These are phyloP conservation scores for Percopsis omiscomaycus DNA, from an alignment of 2,797 vertebrate species.

Conservation along the genomic window DNA sequence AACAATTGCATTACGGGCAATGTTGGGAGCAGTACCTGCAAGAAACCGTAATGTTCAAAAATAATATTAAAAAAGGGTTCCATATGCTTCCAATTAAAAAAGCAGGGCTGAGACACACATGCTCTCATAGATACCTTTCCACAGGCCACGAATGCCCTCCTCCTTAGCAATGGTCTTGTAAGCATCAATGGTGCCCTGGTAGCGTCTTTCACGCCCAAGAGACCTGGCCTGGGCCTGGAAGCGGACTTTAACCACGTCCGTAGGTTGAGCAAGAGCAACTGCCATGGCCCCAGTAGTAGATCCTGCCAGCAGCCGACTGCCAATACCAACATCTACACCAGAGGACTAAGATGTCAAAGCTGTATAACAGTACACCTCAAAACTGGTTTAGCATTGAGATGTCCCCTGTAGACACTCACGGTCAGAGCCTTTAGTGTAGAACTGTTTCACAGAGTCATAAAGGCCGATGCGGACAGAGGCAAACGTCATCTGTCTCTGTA, in stretches of 20 bases:
- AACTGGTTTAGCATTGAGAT: too few species aligned
- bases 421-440: conserved; percentile 92
- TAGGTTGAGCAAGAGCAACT: conserved; percentile 89
- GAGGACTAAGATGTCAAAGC: too few species aligned
- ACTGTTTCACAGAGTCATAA: conserved; percentile 94
- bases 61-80: neutral
- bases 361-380: too few species aligned
- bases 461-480: conserved; percentile 96
- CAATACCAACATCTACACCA: conserved; percentile 77
- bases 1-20: conserved; percentile 84
- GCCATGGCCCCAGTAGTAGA: conserved; percentile 96
- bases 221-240: conserved; percentile 85
- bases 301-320: conserved; percentile 83
- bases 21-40: conserved; percentile 84
- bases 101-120: neutral
- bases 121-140: conserved; percentile 81
- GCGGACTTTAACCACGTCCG: conserved; percentile 95
- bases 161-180: conserved; percentile 89
- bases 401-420: conserved; percentile 75
- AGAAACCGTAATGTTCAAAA: neutral
- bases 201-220: conserved; percentile 69
- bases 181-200: conserved; percentile 87
- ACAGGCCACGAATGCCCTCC: conserved; percentile 88
- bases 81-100: neutral
- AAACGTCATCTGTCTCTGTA: conserved; percentile 97